Evolutionary conservation across 2,797 vertebrate genomes (phyloP).

Genomic region (Myotis daubentonii): DNA sequence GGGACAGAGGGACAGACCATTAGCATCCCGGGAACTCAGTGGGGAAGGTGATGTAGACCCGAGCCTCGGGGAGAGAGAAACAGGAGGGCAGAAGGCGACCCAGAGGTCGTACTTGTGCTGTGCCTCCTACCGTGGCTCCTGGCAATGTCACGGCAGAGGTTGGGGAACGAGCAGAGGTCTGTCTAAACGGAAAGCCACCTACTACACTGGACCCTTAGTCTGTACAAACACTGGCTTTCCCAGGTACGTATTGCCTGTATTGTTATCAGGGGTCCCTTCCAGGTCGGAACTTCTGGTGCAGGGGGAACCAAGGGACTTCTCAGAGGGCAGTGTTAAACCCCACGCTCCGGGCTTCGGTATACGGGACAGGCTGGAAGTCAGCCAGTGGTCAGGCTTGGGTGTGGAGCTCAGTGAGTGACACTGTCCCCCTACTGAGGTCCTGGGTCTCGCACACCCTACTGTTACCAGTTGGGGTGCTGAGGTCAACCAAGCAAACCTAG

Average conservation of each 20-base stretch:
- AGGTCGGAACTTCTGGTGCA: background rate
- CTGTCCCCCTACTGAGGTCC: background rate
- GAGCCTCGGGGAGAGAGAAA: background rate
- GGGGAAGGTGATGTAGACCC: background rate
- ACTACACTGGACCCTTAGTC: background rate
- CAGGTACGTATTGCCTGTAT: background rate
- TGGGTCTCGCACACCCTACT: background rate
- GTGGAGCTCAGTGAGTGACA: background rate
- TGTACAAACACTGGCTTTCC: background rate
- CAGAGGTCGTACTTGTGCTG: background rate
- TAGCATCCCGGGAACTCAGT: background rate
- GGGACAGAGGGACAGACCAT: background rate
- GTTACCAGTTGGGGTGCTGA: background rate
- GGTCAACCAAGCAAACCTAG: background rate
- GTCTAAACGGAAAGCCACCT: background rate
- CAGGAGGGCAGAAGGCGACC: too few relatives aligned
- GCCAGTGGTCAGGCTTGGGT: background rate
- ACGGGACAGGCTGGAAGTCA: background rate
- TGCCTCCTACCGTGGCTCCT: background rate
- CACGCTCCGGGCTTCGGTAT: background rate
- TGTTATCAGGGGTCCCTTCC: background rate
- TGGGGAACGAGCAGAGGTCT: background rate
- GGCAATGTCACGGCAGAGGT: background rate
- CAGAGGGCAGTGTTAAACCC: background rate
- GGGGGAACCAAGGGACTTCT: background rate